Conservation (phyloP, 35 echinoderm and acorn worm genomes). For the Strongylocentrotus purpuratus region DNA sequence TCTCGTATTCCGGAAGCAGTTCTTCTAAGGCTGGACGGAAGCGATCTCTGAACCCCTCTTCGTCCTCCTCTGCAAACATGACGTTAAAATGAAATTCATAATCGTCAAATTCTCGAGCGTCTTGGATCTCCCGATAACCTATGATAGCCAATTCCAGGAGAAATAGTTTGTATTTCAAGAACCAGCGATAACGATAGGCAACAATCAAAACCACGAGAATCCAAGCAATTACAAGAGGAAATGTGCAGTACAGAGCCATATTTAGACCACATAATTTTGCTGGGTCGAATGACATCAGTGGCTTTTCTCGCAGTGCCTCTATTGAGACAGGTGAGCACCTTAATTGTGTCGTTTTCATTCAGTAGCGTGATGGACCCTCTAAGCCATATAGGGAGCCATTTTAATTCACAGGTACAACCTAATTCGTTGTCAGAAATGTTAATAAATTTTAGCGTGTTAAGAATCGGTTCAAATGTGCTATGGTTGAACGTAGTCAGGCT, state of each 20-base stretch:
- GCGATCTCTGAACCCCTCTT: not conserved
- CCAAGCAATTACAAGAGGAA: not conserved
- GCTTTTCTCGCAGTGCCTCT: not conserved
- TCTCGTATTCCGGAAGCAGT: not conserved
- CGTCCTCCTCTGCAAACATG: conserved; percentile 26
- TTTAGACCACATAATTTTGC: not conserved
- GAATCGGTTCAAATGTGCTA: not conserved
- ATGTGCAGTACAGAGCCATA: not conserved
- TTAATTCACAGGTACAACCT: not conserved
- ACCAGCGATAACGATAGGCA: conserved; percentile 26
- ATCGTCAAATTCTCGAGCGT: conserved; percentile 3
- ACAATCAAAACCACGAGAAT: not conserved
- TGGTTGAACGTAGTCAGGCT: not conserved
- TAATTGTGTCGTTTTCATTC: not conserved
- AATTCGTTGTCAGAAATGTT: not conserved
- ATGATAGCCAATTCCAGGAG: not conserved
- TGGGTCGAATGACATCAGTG: not conserved
- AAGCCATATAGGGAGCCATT: conserved; percentile 6
- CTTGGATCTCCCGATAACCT: not conserved
- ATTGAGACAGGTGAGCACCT: not conserved
- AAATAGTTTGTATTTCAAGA: conserved; percentile 6
- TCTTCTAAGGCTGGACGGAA: not conserved
- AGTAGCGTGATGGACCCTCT: not conserved
- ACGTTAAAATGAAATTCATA: not conserved
- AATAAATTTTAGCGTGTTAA: not conserved